A percentile compares a stretch with the other conserved stretches of the same genome.
These are phyloP conservation scores for Rhinopomastus cyanomelas DNA, from an alignment of 2,113 vertebrate genomes.

Conservation along the genomic window DNA sequence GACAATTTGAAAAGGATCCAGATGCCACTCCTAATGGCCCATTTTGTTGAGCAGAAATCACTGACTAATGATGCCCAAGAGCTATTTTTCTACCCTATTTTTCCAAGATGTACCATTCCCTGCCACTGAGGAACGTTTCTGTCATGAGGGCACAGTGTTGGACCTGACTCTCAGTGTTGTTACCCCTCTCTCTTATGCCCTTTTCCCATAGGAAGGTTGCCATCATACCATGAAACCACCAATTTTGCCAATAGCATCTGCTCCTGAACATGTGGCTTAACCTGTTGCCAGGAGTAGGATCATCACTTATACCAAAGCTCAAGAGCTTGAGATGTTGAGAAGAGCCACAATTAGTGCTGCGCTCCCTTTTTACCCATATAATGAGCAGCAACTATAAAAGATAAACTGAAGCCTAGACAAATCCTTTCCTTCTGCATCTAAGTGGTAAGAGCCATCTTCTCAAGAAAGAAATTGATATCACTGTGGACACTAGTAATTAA, in stretches of 20 bases:
- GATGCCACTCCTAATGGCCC: slow-evolving; percentile 12
- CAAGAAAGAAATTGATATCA: not conserved
- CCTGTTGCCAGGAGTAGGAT: slow-evolving; percentile 31
- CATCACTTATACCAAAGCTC: not conserved
- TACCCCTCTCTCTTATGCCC: not conserved
- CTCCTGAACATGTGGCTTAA: slow-evolving; percentile 43
- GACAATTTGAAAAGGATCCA: slow-evolving; percentile 30
- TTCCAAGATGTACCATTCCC: not conserved
- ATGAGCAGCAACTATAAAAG: not conserved
- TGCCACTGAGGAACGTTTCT: not conserved
- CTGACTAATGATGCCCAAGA: slow-evolving; percentile 17
- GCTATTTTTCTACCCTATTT: slow-evolving; percentile 33
- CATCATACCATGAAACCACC: not conserved
- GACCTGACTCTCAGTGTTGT: not conserved
- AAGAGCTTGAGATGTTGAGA: not conserved
- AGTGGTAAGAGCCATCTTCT: not conserved
- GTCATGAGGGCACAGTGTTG: not conserved
- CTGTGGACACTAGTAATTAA: not conserved
- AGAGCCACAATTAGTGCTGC: not conserved
- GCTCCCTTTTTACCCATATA: not conserved
- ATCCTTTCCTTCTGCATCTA: not conserved
- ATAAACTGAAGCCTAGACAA: not conserved
- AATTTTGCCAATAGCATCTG: slow-evolving; percentile 18
- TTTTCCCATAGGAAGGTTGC: not conserved
- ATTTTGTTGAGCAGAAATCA: slow-evolving; percentile 43